These are phyloP conservation scores for Molossus molossus DNA, from an alignment of 2,797 vertebrate genomes.

Conservation along the genomic window DNA sequence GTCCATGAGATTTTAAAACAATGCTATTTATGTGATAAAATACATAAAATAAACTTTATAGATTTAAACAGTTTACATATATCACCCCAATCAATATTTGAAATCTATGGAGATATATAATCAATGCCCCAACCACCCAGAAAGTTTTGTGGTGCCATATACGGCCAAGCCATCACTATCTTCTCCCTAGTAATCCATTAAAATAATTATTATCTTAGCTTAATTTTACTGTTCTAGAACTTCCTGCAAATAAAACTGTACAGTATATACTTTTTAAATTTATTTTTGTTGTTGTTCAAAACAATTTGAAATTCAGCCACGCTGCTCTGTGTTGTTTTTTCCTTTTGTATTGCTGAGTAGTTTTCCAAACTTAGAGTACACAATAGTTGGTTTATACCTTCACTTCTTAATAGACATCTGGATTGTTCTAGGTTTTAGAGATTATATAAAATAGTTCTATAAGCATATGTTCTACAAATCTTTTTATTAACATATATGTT, in stretches of 20 bases:
- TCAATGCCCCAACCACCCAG: background rate
- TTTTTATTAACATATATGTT: slow-evolving; percentile 29
- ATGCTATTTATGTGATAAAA: background rate
- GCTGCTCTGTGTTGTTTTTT: background rate
- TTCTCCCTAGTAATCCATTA: background rate
- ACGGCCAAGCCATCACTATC: rapidly evolving
- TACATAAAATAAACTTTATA: background rate
- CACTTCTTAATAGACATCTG: background rate
- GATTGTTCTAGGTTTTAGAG: background rate
- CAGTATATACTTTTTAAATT: background rate
- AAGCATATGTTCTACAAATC: background rate
- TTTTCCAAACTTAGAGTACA: background rate
- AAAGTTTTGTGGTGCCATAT: background rate
- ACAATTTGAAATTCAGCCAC: background rate
- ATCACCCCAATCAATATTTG: background rate
- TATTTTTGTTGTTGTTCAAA: background rate
- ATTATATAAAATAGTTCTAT: background rate
- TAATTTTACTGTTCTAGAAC: background rate
- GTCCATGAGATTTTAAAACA: background rate
- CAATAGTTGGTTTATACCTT: background rate
- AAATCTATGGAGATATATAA: background rate
- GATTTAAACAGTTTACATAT: background rate
- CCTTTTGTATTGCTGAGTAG: background rate
- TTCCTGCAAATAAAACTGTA: background rate
- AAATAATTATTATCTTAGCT: background rate